Evolutionary conservation across 2,888 invertebrate genomes (phyloP).

Genomic region (Sarcophaga variegata): DNA sequence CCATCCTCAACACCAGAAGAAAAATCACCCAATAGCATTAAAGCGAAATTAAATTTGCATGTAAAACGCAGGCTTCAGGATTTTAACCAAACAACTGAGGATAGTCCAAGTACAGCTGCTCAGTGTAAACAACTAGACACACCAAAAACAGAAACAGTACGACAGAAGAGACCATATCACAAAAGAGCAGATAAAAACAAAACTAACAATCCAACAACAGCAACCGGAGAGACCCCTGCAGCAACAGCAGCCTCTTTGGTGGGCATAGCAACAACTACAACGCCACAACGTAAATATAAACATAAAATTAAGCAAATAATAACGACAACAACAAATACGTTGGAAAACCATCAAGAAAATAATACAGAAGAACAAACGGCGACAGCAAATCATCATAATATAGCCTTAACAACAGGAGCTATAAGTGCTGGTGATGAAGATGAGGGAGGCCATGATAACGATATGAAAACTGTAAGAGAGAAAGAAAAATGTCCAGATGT

Average conservation of each 20-base stretch:
- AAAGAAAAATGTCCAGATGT: constrained; percentile 79
- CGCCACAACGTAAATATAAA: constrained; percentile 60
- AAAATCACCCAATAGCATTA: constrained; percentile 73
- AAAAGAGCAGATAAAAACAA: constrained; percentile 74
- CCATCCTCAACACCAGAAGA: constrained; percentile 64
- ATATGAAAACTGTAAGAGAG: constrained; percentile 72
- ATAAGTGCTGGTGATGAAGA: constrained; percentile 73
- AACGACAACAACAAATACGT: not conserved
- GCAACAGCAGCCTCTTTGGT: not conserved
- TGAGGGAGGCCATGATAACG: constrained; percentile 68
- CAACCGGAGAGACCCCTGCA: not conserved
- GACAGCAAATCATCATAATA: constrained; percentile 36
- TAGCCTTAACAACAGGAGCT: constrained; percentile 49
- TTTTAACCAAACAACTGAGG: constrained; percentile 30
- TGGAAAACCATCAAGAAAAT: constrained; percentile 44
- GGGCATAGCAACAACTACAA: not conserved
- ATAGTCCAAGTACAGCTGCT: not conserved
- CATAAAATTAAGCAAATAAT: constrained; percentile 53
- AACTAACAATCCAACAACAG: not conserved
- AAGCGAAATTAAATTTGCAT: constrained; percentile 79
- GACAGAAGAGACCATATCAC: constrained; percentile 76
- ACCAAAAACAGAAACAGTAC: constrained; percentile 63
- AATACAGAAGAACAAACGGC: constrained; percentile 10
- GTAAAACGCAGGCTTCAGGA: constrained; percentile 80
- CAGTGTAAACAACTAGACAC: constrained; percentile 30